phyloP scores from a whole-genome alignment of 2,888 invertebrate genomes.

The Nebria brevicollis region DNA sequence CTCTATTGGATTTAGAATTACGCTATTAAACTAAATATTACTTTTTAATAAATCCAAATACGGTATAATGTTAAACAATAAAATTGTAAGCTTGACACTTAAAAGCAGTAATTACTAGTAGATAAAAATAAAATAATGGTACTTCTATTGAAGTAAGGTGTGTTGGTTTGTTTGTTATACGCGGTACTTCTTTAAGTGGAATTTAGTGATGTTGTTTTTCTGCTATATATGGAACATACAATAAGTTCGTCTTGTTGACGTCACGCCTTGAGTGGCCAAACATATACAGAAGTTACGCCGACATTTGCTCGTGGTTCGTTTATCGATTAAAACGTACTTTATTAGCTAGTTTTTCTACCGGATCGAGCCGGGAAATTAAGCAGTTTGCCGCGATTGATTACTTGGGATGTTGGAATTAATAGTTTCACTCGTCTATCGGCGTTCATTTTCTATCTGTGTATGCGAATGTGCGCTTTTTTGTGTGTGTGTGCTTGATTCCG shows the following conservation, averaged over 20 bases:
- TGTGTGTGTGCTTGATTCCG: background rate
- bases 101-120: background rate
- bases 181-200: background rate
- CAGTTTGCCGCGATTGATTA: conserved; percentile 36
- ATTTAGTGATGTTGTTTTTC: background rate
- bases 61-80: background rate
- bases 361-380: conserved; percentile 33
- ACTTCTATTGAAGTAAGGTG: background rate
- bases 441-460: background rate
- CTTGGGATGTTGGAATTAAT: conserved; percentile 35
- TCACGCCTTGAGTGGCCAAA: background rate
- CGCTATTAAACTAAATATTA: background rate
- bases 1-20: too few relatives aligned
- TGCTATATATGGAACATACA: background rate
- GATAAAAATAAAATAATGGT: background rate
- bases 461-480: background rate
- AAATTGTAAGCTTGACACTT: background rate
- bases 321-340: conserved; percentile 15
- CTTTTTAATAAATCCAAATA: background rate
- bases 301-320: background rate
- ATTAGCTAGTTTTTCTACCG: conserved; percentile 35
- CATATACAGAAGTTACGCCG: background rate
- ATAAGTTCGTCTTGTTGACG: background rate
- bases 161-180: background rate
- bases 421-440: conserved; percentile 7